A percentile compares a stretch with the other conserved stretches of the same genome.
These are phyloP conservation scores for Peromyscus eremicus DNA, from an alignment of 2,797 vertebrate genomes.

Conservation along the genomic window DNA sequence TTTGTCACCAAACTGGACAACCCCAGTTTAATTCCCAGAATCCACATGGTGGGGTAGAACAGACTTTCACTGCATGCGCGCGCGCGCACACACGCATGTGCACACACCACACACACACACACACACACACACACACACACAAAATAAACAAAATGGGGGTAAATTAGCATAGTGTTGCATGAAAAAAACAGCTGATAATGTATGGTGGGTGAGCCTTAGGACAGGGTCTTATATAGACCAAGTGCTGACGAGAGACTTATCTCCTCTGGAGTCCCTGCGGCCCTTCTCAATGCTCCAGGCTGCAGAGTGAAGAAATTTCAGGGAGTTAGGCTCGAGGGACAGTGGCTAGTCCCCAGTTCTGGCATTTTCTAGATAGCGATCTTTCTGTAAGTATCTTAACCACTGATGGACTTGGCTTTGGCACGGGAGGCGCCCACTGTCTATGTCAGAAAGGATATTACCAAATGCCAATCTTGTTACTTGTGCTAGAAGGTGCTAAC, in stretches of 20 bases:
- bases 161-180: background rate
- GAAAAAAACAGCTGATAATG: background rate
- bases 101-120: too few species aligned
- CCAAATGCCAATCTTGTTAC: background rate
- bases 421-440: background rate
- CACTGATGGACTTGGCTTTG: background rate
- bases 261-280: fast-evolving
- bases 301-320: background rate
- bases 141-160: background rate
- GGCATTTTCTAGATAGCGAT: background rate
- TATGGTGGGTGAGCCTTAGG: fast-evolving
- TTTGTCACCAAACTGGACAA: background rate
- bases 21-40: background rate
- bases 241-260: fast-evolving
- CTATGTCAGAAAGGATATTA: background rate
- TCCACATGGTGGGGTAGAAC: background rate
- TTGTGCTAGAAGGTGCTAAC: background rate
- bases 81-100: background rate
- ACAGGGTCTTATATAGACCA: too few species aligned
- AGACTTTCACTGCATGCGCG: background rate
- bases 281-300: too few species aligned
- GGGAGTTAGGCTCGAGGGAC: too few species aligned
- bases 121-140: background rate
- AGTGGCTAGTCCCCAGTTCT: fast-evolving
- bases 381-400: background rate